Evolutionary conservation across 2,888 invertebrate species (phyloP).

Genomic region (Trachelus iudaicus): DNA sequence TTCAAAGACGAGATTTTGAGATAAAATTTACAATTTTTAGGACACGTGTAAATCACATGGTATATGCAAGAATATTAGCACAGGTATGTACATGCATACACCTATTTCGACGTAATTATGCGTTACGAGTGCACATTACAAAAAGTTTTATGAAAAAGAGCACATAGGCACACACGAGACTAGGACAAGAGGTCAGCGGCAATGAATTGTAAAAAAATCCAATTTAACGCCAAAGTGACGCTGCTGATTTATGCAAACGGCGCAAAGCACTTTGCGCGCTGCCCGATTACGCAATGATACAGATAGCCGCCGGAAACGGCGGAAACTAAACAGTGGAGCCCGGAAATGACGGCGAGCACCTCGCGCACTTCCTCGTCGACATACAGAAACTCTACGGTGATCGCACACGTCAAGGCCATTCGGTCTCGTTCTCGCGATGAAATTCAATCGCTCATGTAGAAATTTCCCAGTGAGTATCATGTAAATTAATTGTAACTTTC

Average conservation of each 20-base stretch:
- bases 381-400: conserved; percentile 9
- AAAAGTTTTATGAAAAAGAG: not conserved
- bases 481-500: not conserved
- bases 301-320: conserved; percentile 51
- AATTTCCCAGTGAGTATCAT: not conserved
- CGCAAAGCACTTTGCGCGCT: conserved; percentile 10
- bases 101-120: too few relatives aligned
- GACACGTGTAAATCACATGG: not conserved
- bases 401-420: not conserved
- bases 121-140: too few relatives aligned
- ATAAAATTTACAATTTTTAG: not conserved
- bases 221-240: not conserved
- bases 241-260: not conserved
- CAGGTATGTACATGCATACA: not conserved
- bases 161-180: not conserved
- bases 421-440: not conserved
- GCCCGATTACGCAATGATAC: conserved; percentile 51
- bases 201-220: not conserved
- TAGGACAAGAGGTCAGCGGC: not conserved
- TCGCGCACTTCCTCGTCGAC: conserved; percentile 47
- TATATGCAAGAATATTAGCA: not conserved
- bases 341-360: conserved; percentile 59
- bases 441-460: not conserved
- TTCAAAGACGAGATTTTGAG: not conserved
- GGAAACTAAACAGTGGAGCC: conserved; percentile 59